Base-by-base conservation (phyloP, 1,140 invertebrate species). In the Caligus rogercresseyi region DNA sequence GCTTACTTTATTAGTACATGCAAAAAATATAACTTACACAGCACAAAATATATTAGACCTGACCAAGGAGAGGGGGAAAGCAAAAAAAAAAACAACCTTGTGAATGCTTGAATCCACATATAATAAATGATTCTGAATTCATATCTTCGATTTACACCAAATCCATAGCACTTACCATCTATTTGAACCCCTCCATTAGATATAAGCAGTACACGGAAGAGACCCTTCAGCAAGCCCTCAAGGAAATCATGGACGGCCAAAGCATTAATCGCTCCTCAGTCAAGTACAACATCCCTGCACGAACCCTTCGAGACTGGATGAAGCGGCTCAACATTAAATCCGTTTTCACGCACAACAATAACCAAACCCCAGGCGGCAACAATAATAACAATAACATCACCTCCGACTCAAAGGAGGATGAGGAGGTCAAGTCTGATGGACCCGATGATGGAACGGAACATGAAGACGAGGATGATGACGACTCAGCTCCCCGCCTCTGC, bases 151-250 rank as follows among this genome's bases (percentile, higher is more conserved):
- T 51, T 16, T 51, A n/a, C 13, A 51, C 43, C 43, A 51, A 51
- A 51, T 51, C 43, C 43, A 51, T 14, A 51, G 43, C n/a, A n/a
- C n/a, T n/a, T n/a, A n/a, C n/a, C n/a, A n/a, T n/a, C n/a, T n/a
- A n/a, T n/a, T n/a, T n/a, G n/a, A n/a, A 52, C 61, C 18, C 61
- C 61, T 25, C 52, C 11, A 1, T 51, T n/a, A 54, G 61, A 53
- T 63, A 63, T 54, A 63, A 63, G 25, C 52, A 63, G 61, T 63
- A 63, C 23, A 59, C 61, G 25, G 61, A 63, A 20, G 52, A 58
- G 16, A 63, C 54, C 14, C 25, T 63, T 15, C 61, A 63, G 25
- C 52, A 58, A 25, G 61, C 61, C n/a, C 25, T 63, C 15, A 63
- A 55, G 25, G 61, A 63, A 16, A 63, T 63, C 52, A 63, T 63